Conservation (phyloP, 2,797 vertebrate genomes). For the Argyrosomus regius region DNA sequence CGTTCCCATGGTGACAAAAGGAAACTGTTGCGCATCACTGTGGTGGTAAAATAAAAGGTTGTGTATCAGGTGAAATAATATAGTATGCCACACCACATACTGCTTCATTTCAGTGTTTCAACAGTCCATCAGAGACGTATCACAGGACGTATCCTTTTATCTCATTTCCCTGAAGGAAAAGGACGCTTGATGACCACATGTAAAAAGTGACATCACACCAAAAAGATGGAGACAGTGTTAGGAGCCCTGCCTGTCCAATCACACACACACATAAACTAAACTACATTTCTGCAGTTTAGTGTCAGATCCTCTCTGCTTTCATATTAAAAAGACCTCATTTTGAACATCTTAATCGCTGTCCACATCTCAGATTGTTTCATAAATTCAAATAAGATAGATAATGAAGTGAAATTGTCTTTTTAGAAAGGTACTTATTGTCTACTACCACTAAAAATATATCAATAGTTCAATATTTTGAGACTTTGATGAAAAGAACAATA, state of each 20-base stretch:
- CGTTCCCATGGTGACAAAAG: slow-evolving; percentile 21
- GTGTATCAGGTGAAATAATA: slow-evolving; percentile 55
- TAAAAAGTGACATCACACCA: slow-evolving; percentile 42
- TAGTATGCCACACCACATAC: slow-evolving; percentile 54
- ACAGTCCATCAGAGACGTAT: slow-evolving; percentile 24
- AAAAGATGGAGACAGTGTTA: slow-evolving; percentile 54
- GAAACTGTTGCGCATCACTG: slow-evolving; percentile 58
- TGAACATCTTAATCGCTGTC: background rate
- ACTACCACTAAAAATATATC: background rate
- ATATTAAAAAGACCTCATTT: background rate
- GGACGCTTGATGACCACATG: slow-evolving; percentile 47
- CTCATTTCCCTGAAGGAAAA: slow-evolving; percentile 63
- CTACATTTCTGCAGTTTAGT: slow-evolving; percentile 5
- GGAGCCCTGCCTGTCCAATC: slow-evolving; percentile 34
- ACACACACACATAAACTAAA: slow-evolving; percentile 12
- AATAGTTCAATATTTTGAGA: background rate
- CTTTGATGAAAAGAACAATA: background rate
- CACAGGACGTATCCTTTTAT: slow-evolving; percentile 54
- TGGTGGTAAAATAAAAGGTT: slow-evolving; percentile 27
- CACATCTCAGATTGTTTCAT: background rate
- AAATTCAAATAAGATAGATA: background rate
- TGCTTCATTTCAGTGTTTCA: slow-evolving; percentile 64
- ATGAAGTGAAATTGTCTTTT: background rate
- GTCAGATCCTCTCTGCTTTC: slow-evolving; percentile 2
- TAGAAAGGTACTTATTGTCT: background rate